Percentiles rank a stretch among this genome's conserved stretches.
phyloP scores from a whole-genome alignment of 2,797 vertebrate genomes.

The Bryconaethiops microstoma region DNA sequence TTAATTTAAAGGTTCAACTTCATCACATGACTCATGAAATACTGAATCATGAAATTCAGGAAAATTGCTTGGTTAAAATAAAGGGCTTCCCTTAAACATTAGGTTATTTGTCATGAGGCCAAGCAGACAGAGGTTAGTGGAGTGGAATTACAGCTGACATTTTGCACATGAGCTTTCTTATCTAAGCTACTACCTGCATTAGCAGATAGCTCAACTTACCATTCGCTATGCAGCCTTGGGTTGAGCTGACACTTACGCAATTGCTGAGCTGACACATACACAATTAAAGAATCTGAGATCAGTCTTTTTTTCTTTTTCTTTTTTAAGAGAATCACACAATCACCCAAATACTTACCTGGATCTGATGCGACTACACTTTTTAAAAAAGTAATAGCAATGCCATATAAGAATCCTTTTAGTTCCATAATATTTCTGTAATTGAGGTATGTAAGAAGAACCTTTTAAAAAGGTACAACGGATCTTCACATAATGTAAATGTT shows the following conservation, averaged over 20 bases:
- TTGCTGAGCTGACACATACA: background rate
- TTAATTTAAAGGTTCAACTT: background rate
- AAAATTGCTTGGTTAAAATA: background rate
- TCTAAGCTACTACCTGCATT: conserved; percentile 26
- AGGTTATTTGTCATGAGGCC: background rate
- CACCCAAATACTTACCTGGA: background rate
- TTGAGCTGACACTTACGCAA: background rate
- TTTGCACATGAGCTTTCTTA: conserved; percentile 30
- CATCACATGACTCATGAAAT: background rate
- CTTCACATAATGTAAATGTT: too few species aligned
- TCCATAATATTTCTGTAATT: too few species aligned
- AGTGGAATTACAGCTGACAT: conserved; percentile 31
- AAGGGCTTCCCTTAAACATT: background rate
- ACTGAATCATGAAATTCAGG: background rate
- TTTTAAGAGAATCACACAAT: background rate
- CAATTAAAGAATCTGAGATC: background rate
- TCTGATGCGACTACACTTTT: background rate
- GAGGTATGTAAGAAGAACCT: too few species aligned
- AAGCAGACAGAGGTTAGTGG: conserved; percentile 36
- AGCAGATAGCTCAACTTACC: conserved; percentile 32
- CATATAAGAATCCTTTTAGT: too few species aligned
- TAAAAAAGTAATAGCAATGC: too few species aligned
- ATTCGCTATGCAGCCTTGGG: conserved; percentile 18
- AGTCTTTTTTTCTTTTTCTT: background rate
- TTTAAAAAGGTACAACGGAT: too few species aligned